Evolutionary conservation across 2,888 invertebrate genomes (phyloP).

Genomic region (Petrolisthes cinctipes): DNA sequence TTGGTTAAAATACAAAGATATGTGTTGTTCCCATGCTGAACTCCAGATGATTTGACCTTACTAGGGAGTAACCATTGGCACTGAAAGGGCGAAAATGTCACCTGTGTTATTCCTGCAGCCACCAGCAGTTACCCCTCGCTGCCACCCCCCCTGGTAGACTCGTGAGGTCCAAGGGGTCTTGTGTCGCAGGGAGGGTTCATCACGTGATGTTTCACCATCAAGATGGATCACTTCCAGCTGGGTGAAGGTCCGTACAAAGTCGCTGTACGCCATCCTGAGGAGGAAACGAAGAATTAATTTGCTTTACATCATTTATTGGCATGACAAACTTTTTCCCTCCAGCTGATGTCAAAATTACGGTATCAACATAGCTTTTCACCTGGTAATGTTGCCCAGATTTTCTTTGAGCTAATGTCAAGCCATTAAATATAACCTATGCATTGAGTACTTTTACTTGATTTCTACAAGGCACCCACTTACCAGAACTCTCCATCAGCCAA

Average conservation of each 20-base stretch:
- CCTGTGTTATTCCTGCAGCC: constrained; percentile 89
- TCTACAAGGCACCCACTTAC: constrained; percentile 69
- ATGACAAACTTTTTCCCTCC: too few species aligned
- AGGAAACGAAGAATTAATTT: too few species aligned
- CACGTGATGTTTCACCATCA: constrained; percentile 87
- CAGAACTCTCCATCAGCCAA: constrained; percentile 82
- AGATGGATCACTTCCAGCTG: constrained; percentile 87
- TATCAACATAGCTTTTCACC: too few species aligned
- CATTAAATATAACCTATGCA: neutral
- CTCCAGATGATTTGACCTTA: too few species aligned
- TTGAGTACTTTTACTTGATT: neutral
- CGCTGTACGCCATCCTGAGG: constrained; percentile 82
- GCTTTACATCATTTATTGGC: too few species aligned
- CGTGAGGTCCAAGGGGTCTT: constrained; percentile 90
- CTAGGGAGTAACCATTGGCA: too few species aligned
- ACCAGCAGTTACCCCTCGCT: constrained; percentile 87
- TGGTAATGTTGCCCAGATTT: neutral
- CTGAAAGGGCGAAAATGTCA: constrained; percentile 67
- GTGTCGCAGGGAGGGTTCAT: constrained; percentile 83
- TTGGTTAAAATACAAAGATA: too few species aligned
- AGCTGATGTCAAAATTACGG: too few species aligned
- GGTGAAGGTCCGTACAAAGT: constrained; percentile 85
- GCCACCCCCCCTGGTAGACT: constrained; percentile 88
- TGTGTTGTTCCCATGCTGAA: too few species aligned
- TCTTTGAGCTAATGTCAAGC: neutral